phyloP scores from a whole-genome alignment of 1,140 invertebrate genomes.

The Phortica variegata region DNA sequence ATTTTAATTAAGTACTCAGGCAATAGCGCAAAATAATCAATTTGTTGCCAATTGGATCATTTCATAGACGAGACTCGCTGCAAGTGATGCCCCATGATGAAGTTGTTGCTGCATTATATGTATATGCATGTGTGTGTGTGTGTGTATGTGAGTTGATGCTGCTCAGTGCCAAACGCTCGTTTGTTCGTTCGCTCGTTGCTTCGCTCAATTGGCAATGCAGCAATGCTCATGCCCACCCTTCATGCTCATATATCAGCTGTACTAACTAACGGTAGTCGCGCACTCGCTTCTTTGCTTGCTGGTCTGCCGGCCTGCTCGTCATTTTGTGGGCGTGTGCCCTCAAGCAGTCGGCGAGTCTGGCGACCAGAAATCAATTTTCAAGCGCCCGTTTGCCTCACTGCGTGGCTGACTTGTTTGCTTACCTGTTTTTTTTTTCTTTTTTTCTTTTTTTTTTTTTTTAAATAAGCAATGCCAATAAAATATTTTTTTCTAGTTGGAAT shows the following conservation, averaged over 20 bases:
- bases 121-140: too few relatives aligned
- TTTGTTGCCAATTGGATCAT: too few relatives aligned
- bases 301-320: too few relatives aligned
- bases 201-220: conserved; percentile 31
- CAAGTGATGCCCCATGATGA: conserved; percentile 11
- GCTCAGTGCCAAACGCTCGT: conserved; percentile 19
- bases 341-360: conserved; percentile 34
- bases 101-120: conserved; percentile 4
- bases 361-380: conserved; percentile 45
- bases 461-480: too few relatives aligned
- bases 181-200: conserved; percentile 20
- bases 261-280: too few relatives aligned
- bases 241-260: conserved; percentile 42
- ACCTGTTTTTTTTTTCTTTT: too few relatives aligned
- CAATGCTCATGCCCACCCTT: not conserved
- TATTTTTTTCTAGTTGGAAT: too few relatives aligned
- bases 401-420: conserved; percentile 23
- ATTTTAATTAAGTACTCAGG: conserved; percentile 39
- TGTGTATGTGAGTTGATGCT: too few relatives aligned
- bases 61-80: too few relatives aligned
- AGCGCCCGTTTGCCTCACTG: too few relatives aligned
- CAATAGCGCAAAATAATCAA: conserved; percentile 48
- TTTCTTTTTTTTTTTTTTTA: too few relatives aligned
- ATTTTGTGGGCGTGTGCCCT: conserved; percentile 44
- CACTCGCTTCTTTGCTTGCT: too few relatives aligned